Conservation (phyloP, 1,140 invertebrate genomes). For the Drosophila serrata region DNA sequence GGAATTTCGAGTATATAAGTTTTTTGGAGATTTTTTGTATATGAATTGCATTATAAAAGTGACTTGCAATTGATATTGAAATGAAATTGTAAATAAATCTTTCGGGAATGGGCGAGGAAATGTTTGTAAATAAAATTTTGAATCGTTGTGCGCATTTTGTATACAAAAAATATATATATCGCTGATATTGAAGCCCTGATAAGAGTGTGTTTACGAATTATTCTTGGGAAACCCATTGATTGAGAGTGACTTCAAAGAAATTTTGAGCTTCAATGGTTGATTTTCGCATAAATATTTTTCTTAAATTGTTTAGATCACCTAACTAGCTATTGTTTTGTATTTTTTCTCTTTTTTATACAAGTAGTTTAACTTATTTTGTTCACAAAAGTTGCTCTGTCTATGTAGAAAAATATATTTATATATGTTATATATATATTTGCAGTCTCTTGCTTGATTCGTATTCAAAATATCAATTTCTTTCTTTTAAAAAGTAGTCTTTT, state of each 20-base stretch:
- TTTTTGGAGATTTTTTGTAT: slow-evolving; percentile 34
- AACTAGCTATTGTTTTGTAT: slow-evolving; percentile 28
- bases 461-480: slow-evolving; percentile 58
- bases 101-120: slow-evolving; percentile 14
- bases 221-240: slow-evolving; percentile 13
- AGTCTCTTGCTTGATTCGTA: slow-evolving; percentile 62
- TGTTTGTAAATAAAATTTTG: slow-evolving; percentile 36
- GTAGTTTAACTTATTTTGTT: slow-evolving; percentile 44
- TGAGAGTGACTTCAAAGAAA: slow-evolving; percentile 5
- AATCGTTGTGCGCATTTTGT: slow-evolving; percentile 27
- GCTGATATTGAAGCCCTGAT: slow-evolving; percentile 18
- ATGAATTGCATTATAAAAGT: slow-evolving; percentile 58
- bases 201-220: slow-evolving; percentile 29
- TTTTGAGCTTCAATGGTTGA: slow-evolving; percentile 5
- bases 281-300: slow-evolving; percentile 26
- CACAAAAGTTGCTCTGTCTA: slow-evolving; percentile 44
- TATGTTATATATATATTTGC: slow-evolving; percentile 41
- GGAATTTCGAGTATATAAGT: slow-evolving; percentile 63
- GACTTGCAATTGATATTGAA: slow-evolving; percentile 54
- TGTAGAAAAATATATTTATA: slow-evolving; percentile 37
- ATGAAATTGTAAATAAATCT: slow-evolving; percentile 23
- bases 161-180: slow-evolving; percentile 16
- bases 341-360: slow-evolving; percentile 23
- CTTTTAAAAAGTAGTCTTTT: slow-evolving; percentile 81
- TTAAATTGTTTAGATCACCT: slow-evolving; percentile 22